Evolutionary conservation across 2,113 vertebrate genomes (phyloP).

Genomic region (Heterotilapia buettikoferi): DNA sequence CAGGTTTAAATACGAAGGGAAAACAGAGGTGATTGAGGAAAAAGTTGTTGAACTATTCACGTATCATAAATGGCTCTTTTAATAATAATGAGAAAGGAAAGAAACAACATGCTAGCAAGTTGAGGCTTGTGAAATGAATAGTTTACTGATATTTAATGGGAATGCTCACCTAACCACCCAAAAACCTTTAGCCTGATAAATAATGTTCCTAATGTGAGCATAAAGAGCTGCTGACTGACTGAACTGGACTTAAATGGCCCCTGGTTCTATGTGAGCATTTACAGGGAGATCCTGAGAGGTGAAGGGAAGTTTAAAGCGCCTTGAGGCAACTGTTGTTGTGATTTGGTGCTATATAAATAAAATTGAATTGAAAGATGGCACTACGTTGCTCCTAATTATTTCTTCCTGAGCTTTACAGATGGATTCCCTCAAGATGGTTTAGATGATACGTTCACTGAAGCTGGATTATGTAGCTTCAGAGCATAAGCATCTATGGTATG

Average conservation of each 20-base stretch:
- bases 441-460: background rate
- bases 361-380: background rate
- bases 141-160: background rate
- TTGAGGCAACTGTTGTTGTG: background rate
- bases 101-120: background rate
- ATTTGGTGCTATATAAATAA: background rate
- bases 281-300: background rate
- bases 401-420: background rate
- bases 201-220: background rate
- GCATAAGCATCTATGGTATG: background rate
- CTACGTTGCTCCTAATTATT: background rate
- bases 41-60: background rate
- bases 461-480: background rate
- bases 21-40: background rate
- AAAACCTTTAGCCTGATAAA: background rate
- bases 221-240: background rate
- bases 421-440: background rate
- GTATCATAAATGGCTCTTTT: background rate
- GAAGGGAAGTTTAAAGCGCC: background rate
- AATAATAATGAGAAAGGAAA: background rate
- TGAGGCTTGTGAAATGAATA: background rate
- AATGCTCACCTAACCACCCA: background rate
- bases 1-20: background rate
- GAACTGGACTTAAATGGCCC: background rate
- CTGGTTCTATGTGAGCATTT: constrained; percentile 5